Percentiles rank a stretch among this genome's conserved stretches.
Evolutionary conservation across 2,888 invertebrate species (phyloP).

Genomic region (Ophioninae sp.): DNA sequence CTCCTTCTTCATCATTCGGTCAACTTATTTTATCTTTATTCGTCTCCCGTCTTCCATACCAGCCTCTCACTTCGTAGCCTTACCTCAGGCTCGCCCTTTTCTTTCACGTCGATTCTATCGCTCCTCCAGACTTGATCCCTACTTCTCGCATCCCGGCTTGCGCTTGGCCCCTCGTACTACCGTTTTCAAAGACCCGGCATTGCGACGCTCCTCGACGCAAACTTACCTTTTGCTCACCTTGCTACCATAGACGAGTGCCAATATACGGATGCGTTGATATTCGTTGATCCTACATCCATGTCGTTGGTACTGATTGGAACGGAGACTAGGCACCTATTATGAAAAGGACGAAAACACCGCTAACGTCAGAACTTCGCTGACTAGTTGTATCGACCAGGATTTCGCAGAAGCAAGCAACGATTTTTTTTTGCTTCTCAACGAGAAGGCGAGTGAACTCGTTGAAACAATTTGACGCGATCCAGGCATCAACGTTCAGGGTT

Average conservation of each 20-base stretch:
- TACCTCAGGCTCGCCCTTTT: slow-evolving; percentile 40
- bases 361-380: slow-evolving; percentile 43
- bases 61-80: slow-evolving; percentile 9
- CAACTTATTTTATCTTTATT: slow-evolving; percentile 56
- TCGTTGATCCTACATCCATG: no score
- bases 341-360: slow-evolving; percentile 36
- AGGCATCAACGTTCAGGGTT: slow-evolving; percentile 19
- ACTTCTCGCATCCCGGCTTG: slow-evolving; percentile 8
- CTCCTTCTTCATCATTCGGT: slow-evolving; percentile 51
- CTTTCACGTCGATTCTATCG: slow-evolving; percentile 42
- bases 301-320: slow-evolving; percentile 13
- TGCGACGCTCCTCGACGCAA: slow-evolving; percentile 23
- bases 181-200: slow-evolving; percentile 44
- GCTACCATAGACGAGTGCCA: background rate
- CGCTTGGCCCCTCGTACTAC: slow-evolving; percentile 48
- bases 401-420: slow-evolving; percentile 42
- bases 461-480: slow-evolving; percentile 44
- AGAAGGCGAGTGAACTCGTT: slow-evolving; percentile 38
- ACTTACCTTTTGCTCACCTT: slow-evolving; percentile 16
- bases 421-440: slow-evolving; percentile 9
- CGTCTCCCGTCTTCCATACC: slow-evolving; percentile 48
- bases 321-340: slow-evolving; percentile 20
- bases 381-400: slow-evolving; percentile 25
- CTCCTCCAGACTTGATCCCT: slow-evolving; percentile 16
- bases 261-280: slow-evolving; percentile 7